Base-by-base conservation (phyloP, 2,888 invertebrate genomes). In the Allolobophora icterica region DNA sequence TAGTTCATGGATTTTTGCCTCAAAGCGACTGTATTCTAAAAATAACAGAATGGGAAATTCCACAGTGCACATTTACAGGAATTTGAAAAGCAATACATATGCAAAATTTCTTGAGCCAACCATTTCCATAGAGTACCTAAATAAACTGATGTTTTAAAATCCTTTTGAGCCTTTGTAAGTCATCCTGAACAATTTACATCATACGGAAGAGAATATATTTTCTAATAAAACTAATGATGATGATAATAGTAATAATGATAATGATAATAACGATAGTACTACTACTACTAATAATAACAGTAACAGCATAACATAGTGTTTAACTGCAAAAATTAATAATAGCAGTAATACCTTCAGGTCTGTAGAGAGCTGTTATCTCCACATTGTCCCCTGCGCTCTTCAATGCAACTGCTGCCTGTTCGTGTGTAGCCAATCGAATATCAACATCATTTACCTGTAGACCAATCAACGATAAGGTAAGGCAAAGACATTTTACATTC, bases 1-100 rank as follows among this genome's bases (percentile, higher is more conserved):
- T 93, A 99, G 96, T 96, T 99, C 98, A 96, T 99, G 98, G 95
- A 99, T 99, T 96, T 99, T 98, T 45, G 99, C 98, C 96, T 99
- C 99, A 96, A 99, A 99, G 94, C 98, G 97, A 96, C 99, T 98
- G 96, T 99, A 99, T 94, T 99, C 99, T 96, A 93, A 34, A 94
- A 94, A 92, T 38, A 71, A n/a, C 71, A 71, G 30, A 71, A 71
- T n/a, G 71, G n/a, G 71, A 71, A n/a, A 71, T n/a, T 71, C 71
- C 71, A 71, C 71, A 71, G 0, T 71, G 30, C 1, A 71, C 71
- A 71, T n/a, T n/a, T 1, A 71, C 11, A 71, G 71, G 71, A 71
- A 71, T n/a, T 71, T n/a, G 13, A 71, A 71, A 71, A 71, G 71
- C 71, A 71, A 71, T 30, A 71, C 30, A 71, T 11, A 6, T 58